These are phyloP conservation scores for Cydia splendana DNA, from an alignment of 1,140 invertebrate genomes.

Conservation along the genomic window DNA sequence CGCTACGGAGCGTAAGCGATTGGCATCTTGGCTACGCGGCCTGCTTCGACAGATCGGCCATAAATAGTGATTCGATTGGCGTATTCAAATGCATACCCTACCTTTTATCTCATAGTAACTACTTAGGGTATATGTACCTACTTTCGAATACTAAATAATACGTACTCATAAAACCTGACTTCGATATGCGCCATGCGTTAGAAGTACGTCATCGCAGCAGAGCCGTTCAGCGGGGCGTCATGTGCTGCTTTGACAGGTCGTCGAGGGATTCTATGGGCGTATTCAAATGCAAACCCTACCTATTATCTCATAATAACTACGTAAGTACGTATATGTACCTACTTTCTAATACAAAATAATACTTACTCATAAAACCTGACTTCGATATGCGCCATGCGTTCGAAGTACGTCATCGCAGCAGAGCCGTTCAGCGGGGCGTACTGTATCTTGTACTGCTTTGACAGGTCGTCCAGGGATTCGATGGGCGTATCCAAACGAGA, in stretches of 20 bases:
- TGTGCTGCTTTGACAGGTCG: conserved; percentile 96
- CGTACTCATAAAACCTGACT: too few species aligned
- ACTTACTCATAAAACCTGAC: conserved; percentile 94
- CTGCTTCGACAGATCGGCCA: too few species aligned
- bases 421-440: conserved; percentile 94
- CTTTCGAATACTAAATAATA: too few species aligned
- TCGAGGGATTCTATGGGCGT: conserved; percentile 95
- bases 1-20: too few species aligned
- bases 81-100: too few species aligned
- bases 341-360: too few species aligned
- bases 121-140: too few species aligned
- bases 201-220: conserved; percentile 95
- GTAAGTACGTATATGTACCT: too few species aligned
- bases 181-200: conserved; percentile 98
- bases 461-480: conserved; percentile 94
- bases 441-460: conserved; percentile 97
- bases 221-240: conserved; percentile 92
- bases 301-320: too few species aligned
- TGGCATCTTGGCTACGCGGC: too few species aligned
- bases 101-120: too few species aligned
- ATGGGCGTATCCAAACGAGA: conserved; percentile 95
- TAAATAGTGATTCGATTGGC: too few species aligned
- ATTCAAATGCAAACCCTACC: conserved; percentile 80
- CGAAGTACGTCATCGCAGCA: conserved; percentile 94
- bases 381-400: conserved; percentile 98